Evolutionary conservation across 2,113 vertebrate species (phyloP).

Genomic region (Carollia perspicillata): DNA sequence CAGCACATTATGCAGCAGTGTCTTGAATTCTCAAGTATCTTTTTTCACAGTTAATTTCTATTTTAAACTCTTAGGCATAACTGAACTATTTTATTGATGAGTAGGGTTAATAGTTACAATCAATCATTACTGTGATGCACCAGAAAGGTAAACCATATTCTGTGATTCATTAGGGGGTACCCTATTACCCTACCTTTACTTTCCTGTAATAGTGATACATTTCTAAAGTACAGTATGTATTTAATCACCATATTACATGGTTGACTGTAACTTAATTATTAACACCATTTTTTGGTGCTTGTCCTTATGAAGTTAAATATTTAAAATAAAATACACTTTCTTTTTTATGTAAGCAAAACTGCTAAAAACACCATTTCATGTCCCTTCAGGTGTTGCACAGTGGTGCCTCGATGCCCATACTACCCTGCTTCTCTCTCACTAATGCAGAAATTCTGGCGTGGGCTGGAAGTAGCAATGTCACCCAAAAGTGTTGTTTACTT

Average conservation of each 20-base stretch:
- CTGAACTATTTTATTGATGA: neutral
- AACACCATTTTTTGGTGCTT: neutral
- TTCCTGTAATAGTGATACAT: neutral
- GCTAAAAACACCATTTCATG: neutral
- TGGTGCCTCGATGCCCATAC: neutral
- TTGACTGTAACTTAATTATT: neutral
- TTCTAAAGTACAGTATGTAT: neutral
- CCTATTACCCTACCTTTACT: neutral
- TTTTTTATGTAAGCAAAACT: neutral
- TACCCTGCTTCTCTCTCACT: neutral
- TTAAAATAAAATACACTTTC: neutral
- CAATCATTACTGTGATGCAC: neutral
- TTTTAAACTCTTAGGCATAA: neutral
- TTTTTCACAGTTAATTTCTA: neutral
- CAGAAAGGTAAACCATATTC: neutral
- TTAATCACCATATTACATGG: neutral
- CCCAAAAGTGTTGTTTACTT: neutral
- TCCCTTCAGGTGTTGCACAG: neutral
- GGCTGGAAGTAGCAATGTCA: accelerated
- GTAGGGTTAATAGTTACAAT: neutral
- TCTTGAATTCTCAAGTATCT: neutral
- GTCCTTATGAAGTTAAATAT: neutral
- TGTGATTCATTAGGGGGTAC: neutral
- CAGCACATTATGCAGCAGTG: neutral
- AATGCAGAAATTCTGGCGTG: neutral